phyloP scores from a whole-genome alignment of 2,113 vertebrate species.

The Elanus axillaris region DNA sequence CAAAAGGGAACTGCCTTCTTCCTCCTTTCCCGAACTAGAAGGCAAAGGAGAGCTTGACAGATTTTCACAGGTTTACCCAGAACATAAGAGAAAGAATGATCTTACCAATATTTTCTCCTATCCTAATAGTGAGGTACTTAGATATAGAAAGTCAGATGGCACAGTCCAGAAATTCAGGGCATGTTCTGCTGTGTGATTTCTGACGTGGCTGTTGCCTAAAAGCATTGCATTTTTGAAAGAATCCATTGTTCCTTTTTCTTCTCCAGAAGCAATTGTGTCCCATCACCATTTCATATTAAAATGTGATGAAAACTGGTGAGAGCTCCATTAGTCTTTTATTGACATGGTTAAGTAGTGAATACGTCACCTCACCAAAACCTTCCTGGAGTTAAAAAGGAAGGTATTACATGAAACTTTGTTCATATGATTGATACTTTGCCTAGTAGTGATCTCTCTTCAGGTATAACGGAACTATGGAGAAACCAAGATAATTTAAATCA shows the following conservation, averaged over 20 bases:
- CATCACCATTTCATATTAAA: not conserved
- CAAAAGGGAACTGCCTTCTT: not conserved
- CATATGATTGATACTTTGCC: not conserved
- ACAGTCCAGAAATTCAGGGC: not conserved
- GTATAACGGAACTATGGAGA: not conserved
- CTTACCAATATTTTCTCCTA: not conserved
- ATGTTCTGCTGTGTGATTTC: not conserved
- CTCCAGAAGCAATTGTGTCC: not conserved
- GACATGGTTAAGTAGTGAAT: not conserved
- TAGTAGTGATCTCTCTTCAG: not conserved
- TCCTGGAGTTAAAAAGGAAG: not conserved
- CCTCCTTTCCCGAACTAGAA: not conserved
- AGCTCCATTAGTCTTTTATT: not conserved
- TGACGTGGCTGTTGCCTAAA: not conserved
- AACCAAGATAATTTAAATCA: not conserved
- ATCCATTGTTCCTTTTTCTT: not conserved
- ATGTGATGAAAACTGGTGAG: not conserved
- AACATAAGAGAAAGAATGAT: not conserved
- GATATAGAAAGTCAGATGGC: not conserved
- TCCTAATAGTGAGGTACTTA: not conserved
- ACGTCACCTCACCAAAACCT: not conserved
- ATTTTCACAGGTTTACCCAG: not conserved
- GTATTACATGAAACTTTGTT: not conserved
- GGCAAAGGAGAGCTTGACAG: not conserved
- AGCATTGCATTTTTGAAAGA: not conserved